Base-by-base conservation (phyloP, 2,113 vertebrate genomes). In the Eudyptes chrysolophus region DNA sequence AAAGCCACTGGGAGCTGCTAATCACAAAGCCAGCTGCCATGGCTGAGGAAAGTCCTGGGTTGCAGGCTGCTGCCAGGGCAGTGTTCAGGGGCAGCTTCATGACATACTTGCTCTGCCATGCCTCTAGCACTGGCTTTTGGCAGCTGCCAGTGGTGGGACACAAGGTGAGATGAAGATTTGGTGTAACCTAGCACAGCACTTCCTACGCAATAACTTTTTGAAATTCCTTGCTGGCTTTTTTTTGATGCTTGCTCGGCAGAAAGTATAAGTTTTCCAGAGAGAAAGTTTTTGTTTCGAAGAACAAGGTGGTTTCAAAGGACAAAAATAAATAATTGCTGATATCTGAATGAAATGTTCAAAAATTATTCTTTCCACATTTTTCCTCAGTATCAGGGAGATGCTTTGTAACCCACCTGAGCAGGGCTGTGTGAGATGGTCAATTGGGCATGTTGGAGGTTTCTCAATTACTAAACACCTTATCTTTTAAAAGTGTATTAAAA, bases 11-110 rank as follows among this genome's bases (percentile, higher is more conserved):
- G 8, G 44, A 93, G 9, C 27, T 93, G 27, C 15, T 34, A 57
- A 52, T 38, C 38, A 55, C 40, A 57, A 78, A 26, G 4, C 1
- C 42, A 71, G 6, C 22, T 75, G 34, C 26, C 21, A 9, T 68
- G 38, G 32, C 25, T 36, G n/a, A 60, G 25, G 49, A 30, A 10
- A 10, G 44, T 15, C 34, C 52, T 49, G 24, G 13, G 27, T 42
- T 80, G 42, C 13, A 2, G 4, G 16, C 12, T 82, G n/a, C 29
- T 55, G 6, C 57, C 1, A 1, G 20, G 36, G 16, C 61, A 83
- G 26, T 0, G 0, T 14, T 71, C 30, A 64, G 32, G 18, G n/a
- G 3, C 58, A 51, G 27, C 22, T 66, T 75, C 21, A 14, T 3
- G 3, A 9, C 34, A 62, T 5, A 7, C 10, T 30, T 46, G 16